Evolutionary conservation across 2,797 vertebrate genomes (phyloP), one percentile per base, ranked within the genome.

Genomic region (Ibycter americanus): DNA sequence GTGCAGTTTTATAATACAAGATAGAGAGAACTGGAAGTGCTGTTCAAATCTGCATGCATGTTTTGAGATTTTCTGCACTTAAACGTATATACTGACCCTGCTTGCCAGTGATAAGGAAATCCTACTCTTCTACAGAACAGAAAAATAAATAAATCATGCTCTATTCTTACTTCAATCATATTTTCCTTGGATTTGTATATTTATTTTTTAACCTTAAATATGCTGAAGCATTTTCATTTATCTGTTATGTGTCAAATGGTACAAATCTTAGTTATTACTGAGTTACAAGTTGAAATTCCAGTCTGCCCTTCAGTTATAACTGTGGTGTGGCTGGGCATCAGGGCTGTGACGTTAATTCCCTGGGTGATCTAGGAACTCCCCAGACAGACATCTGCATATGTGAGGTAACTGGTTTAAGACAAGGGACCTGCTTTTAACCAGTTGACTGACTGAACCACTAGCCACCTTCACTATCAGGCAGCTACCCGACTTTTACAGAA

Each of bases 21-120:
- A 73, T 54, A 74, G 62, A 82, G 22, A 47, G 85, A 86, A 93
- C 51, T 78, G 23, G 19, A 74, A 87, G 29, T 31, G 42, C 66
- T 23, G 19, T 62, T 85, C 56, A 93, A 94, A 95, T 94, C 46
- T 79, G 32, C 58, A 61, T 71, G 66, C 32, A 82, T 83, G 47
- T 89, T 87, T 87, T 90, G 71, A 96, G 49, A 93, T 95, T 94
- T 90, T 87, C 63, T 94, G n/a, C 19, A 32, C 66, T 89, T 94
- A 93, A 23, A 62, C 47, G 59, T 88, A 70, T 46, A 66, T 47
- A 77, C 23, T 49, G 12, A 90, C 78, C 78, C 88, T 96, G 96
- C 38, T 95, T 94, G 76, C 25, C 36, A 87, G 52, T 87, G 95
- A 97, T 96, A 97, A 97, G 91, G 52, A 95, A 95, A 96, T 96